Evolutionary conservation across 1,140 invertebrate genomes (phyloP), one percentile per base, ranked within the genome.

Genomic region (Tribolium castaneum): DNA sequence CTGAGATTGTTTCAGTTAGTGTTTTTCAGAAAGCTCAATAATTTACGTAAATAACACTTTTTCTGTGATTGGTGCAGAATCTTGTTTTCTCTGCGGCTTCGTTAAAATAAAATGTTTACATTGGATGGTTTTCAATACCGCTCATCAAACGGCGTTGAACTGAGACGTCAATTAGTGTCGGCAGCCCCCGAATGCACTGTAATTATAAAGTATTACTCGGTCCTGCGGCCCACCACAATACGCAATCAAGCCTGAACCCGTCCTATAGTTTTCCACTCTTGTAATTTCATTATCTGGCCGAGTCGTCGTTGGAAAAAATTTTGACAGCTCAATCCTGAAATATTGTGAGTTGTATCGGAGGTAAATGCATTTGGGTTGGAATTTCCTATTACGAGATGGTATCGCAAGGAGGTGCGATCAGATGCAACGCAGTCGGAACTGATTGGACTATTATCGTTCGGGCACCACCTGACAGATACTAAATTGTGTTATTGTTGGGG

Each of bases 181-280:
- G 62, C 9, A 59, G 51, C 54, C 56, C 75, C 71, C 51, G 73
- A 78, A 74, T 71, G 70, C 59, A 77, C 52, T 75, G 51, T 78
- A 70, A 75, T 78, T 78, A 78, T 78, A 78, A 78, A 78, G 71
- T 70, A 74, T 62, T 66, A 50, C 59, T 16, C 51, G 39, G 45
- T 62, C 50, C 71, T 71, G 72, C 34, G 71, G 71, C 39, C 39
- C 35, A 75, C 77, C 77, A 78, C 77, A 78, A 78, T 78, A 75
- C 77, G 77, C 77, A 78, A 78, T 78, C 77, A 78, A 78, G 59
- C 30, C 59, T 70, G 77, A 70, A 70, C 30, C 51, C 73, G 77
- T 39, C 77, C 77, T 49, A 78, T 70, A 75, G 77, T 78, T 78
- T 75, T 66, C 59, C 30, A 35, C 30, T 66, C 14, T 34, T 35